phyloP scores from a whole-genome alignment of 2,888 invertebrate genomes.

The Drosophila monieri region DNA sequence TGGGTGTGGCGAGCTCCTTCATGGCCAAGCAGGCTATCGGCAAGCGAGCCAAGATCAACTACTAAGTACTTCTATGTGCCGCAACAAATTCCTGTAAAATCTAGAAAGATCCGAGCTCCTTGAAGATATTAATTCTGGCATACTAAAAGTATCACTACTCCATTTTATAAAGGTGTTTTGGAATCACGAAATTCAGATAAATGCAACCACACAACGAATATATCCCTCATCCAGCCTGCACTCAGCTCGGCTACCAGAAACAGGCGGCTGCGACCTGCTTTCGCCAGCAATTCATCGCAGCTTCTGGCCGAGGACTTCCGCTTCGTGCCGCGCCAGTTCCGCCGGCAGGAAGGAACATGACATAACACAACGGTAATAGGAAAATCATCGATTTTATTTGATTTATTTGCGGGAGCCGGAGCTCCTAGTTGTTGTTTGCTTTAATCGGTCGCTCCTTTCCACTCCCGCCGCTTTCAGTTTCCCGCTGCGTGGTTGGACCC shows the following conservation, averaged over 20 bases:
- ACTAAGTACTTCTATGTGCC: too few relatives aligned
- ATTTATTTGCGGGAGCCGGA: slow-evolving; percentile 62
- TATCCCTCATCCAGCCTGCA: not conserved
- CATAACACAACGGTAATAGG: slow-evolving; percentile 79
- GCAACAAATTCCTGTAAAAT: too few relatives aligned
- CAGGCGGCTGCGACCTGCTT: slow-evolving; percentile 5
- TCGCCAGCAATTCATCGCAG: slow-evolving; percentile 16
- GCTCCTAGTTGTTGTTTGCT: slow-evolving; percentile 26
- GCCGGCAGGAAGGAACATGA: slow-evolving; percentile 67
- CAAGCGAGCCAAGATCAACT: not conserved
- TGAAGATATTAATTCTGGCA: too few relatives aligned
- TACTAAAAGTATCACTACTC: too few relatives aligned
- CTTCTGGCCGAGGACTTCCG: slow-evolving; percentile 30
- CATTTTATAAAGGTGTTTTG: too few relatives aligned
- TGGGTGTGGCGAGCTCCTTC: slow-evolving; percentile 21
- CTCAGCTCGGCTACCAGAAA: not conserved
- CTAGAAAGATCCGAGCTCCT: too few relatives aligned
- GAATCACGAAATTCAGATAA: too few relatives aligned
- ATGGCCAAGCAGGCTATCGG: slow-evolving; percentile 34
- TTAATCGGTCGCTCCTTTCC: slow-evolving; percentile 18
- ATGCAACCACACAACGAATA: not conserved
- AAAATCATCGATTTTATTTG: slow-evolving; percentile 79
- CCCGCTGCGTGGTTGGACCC: slow-evolving; percentile 37
- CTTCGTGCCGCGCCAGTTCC: slow-evolving; percentile 13
- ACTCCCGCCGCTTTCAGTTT: not conserved